Percentiles rank a stretch among this genome's conserved stretches.
These are phyloP conservation scores for Pseudolaguvia tuberculata DNA, from an alignment of 2,113 vertebrate species.

Conservation along the genomic window DNA sequence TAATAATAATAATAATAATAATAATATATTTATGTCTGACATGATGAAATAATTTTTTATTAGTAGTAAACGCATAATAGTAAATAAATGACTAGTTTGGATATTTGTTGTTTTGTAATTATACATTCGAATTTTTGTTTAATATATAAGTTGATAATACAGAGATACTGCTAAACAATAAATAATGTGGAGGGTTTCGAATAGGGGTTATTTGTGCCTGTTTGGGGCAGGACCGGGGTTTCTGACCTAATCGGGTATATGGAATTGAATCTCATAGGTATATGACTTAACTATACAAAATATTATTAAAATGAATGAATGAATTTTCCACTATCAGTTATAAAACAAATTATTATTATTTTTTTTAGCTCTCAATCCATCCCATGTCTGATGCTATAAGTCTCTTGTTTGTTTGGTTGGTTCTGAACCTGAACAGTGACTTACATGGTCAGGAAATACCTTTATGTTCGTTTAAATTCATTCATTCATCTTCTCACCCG, in stretches of 20 bases:
- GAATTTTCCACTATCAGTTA: neutral
- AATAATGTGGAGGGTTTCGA: no score
- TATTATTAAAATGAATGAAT: neutral
- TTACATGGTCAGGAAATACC: neutral
- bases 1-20: slow-evolving; percentile 12
- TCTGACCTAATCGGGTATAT: neutral
- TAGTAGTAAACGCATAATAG: no score
- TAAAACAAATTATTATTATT: no score
- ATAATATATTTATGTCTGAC: neutral
- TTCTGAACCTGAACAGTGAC: neutral
- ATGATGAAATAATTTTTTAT: neutral
- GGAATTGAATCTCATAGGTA: no score
- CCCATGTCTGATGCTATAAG: neutral
- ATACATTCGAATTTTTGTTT: neutral
- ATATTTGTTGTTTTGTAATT: neutral
- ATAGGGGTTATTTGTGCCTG: no score
- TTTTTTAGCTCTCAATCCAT: no score
- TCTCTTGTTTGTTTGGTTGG: neutral
- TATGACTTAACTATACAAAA: neutral
- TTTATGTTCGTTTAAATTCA: neutral
- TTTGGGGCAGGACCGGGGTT: neutral
- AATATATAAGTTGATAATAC: neutral
- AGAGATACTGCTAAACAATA: neutral
- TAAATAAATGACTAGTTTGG: neutral
- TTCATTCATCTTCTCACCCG: no score